phyloP scores from a whole-genome alignment of 2,797 vertebrate species.

The Neopelma chrysocephalum region DNA sequence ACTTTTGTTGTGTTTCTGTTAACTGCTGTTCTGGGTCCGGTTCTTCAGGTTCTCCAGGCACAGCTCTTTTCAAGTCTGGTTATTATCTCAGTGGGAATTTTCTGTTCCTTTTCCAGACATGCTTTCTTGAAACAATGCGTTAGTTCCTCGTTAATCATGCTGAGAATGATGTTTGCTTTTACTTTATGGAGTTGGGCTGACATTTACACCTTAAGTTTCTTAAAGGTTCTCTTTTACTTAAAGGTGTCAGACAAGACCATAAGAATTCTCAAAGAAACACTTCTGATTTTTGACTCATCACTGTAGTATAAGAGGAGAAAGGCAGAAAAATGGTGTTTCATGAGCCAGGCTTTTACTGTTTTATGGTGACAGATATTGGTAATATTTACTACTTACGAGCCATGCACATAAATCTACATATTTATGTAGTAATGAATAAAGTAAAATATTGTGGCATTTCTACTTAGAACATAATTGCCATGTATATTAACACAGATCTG shows the following conservation, averaged over 20 bases:
- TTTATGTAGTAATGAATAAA: slow-evolving; percentile 30
- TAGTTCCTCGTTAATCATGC: not conserved
- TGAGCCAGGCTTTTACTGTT: not conserved
- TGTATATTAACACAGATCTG: slow-evolving; percentile 23
- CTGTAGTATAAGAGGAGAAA: not conserved
- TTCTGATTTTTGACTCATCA: not conserved
- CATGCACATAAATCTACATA: slow-evolving; percentile 39
- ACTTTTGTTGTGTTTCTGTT: not conserved
- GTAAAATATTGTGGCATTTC: slow-evolving; percentile 48
- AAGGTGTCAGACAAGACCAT: not conserved
- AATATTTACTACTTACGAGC: slow-evolving; percentile 40
- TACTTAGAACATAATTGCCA: slow-evolving; percentile 32
- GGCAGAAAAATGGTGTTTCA: not conserved
- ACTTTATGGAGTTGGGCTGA: not conserved
- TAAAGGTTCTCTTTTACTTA: not conserved
- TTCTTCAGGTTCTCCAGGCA: not conserved
- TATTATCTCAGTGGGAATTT: not conserved
- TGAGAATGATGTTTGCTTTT: not conserved
- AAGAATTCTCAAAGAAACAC: not conserved
- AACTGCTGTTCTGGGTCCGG: not conserved
- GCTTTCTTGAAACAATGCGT: not conserved
- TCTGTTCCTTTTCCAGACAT: not conserved
- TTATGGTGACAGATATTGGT: slow-evolving; percentile 13
- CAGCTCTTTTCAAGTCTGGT: not conserved
- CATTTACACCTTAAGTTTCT: not conserved